Evolutionary conservation across 1,140 invertebrate genomes (phyloP).

Genomic region (Armadillidium nasatum): DNA sequence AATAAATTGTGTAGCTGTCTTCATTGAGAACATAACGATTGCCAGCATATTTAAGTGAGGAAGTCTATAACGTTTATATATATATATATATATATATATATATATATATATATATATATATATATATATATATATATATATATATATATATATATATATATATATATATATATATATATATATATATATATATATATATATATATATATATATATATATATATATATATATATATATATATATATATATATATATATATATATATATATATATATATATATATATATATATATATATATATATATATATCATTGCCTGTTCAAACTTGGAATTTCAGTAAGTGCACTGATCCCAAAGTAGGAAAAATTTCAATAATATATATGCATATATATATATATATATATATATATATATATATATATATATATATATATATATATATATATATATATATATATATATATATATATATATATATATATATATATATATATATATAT

Average conservation of each 20-base stretch:
- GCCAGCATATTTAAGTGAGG: too few relatives aligned
- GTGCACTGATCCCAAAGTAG: too few relatives aligned
- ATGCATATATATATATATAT: too few relatives aligned
- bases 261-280: conserved; percentile 9
- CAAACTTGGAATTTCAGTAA: too few relatives aligned
- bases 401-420: neutral
- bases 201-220: too few relatives aligned
- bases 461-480: conserved; percentile 10
- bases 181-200: neutral
- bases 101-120: neutral
- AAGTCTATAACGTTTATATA: too few relatives aligned
- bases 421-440: conserved; percentile 4
- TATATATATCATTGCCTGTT: too few relatives aligned
- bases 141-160: neutral
- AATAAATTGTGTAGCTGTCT: too few relatives aligned
- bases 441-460: conserved; percentile 8
- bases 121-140: neutral
- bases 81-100: too few relatives aligned
- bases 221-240: neutral
- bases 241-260: conserved; percentile 2
- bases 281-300: conserved; percentile 3
- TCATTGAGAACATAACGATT: too few relatives aligned
- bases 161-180: neutral
- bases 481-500: conserved; percentile 4
- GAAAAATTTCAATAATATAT: too few relatives aligned